Evolutionary conservation across 1,140 invertebrate species (phyloP), one percentile per base, ranked within the genome.

Genomic region (Bombus confusus): DNA sequence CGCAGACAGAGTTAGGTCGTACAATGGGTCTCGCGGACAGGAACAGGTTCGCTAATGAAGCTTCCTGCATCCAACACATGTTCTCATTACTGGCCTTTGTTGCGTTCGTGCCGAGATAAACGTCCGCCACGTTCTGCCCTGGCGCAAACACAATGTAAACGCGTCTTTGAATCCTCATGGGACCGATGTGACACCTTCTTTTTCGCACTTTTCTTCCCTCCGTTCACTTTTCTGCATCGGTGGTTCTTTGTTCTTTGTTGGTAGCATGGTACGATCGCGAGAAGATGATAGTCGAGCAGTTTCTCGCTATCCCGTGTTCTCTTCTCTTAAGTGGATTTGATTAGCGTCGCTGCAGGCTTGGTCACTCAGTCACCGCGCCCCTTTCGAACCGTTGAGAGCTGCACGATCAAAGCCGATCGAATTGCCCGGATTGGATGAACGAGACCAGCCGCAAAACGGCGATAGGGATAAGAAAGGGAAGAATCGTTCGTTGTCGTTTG

Each of bases 71-170:
- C 87, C 86, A 86, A 91, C 91, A 93, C 93, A 94, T 94, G 94
- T 92, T 93, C 93, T 94, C 93, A 91, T 94, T 95, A 94, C 92
- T 91, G 86, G 89, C 92, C 90, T 95, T 95, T 95, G 94, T 95
- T 94, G 91, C 92, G 84, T 87, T 73, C 78, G 76, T 71, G 69
- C 31, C 66, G 76, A 80, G 88, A 89, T 90, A 90, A 87, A 86
- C 89, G 86, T 22, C 64, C 77, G 72, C 59, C 39, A 9, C 41
- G 77, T 34, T 41, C 66, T 78, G 82, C 87, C 88, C 85, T 73
- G 64, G 71, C 31, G 18, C 82, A 87, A 90, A 86, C 77, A 92
- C 91, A 86, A 77, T 84, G 85, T 84, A 85, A 87, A 90, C 90
- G 80, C 77, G 37, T 37, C 59, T 76, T 66, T 78, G 28, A 47